A percentile compares a stretch with the other conserved stretches of the same genome.
Conservation (phyloP, 2,888 invertebrate species). For the Zaprionus bogoriensis region DNA sequence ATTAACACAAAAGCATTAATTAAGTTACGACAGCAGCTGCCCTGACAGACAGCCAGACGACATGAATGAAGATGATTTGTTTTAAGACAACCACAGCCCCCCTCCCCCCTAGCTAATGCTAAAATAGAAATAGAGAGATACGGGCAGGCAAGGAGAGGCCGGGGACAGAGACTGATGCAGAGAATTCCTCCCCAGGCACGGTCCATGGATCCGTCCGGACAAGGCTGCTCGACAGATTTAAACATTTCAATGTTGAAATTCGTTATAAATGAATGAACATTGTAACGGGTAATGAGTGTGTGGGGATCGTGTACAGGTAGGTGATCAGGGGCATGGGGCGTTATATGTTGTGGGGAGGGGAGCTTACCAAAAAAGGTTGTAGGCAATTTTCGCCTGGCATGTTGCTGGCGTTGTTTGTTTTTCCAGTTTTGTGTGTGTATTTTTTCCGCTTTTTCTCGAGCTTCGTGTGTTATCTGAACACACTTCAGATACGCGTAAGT, state of each 20-base stretch:
- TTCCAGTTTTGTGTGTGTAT: constrained; percentile 45
- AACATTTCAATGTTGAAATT: constrained; percentile 71
- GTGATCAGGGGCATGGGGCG: background rate
- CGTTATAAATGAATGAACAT: constrained; percentile 71
- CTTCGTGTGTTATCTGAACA: constrained; percentile 42
- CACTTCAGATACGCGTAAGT: constrained; percentile 47
- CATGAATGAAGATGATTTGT: constrained; percentile 62
- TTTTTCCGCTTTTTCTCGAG: background rate
- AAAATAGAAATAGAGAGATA: constrained; percentile 7
- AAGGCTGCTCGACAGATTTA: constrained; percentile 41
- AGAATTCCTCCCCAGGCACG: constrained; percentile 36
- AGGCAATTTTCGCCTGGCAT: constrained; percentile 44
- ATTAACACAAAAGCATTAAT: constrained; percentile 77
- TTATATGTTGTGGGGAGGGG: background rate
- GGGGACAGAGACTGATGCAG: too few species aligned
- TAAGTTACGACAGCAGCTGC: constrained; percentile 67
- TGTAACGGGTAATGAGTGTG: constrained; percentile 58
- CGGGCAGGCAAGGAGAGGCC: too few species aligned
- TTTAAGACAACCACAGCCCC: background rate
- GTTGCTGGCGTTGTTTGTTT: constrained; percentile 49
- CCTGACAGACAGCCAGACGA: constrained; percentile 72
- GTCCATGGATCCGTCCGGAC: constrained; percentile 21
- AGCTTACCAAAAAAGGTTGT: constrained; percentile 42
- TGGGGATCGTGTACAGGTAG: constrained; percentile 11
- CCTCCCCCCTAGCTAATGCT: background rate